phyloP scores from a whole-genome alignment of 2,113 vertebrate genomes.

The Sminthopsis crassicaudata region DNA sequence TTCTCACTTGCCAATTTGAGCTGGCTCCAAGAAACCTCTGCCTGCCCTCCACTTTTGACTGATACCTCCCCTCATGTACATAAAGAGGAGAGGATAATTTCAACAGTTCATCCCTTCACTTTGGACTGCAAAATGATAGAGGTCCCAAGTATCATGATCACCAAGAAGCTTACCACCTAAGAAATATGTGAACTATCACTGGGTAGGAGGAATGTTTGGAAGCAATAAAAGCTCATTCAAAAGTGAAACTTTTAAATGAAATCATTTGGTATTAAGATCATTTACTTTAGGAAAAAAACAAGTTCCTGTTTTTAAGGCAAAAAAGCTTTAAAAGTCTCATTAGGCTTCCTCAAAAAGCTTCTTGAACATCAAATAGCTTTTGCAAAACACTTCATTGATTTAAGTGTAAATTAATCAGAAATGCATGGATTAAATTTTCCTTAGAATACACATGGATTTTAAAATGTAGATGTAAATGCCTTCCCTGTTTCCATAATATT shows the following conservation, averaged over 20 bases:
- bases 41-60: not conserved
- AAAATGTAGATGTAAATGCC: conserved; percentile 50
- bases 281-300: not conserved
- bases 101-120: not conserved
- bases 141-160: not conserved
- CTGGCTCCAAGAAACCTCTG: not conserved
- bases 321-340: conserved; percentile 67
- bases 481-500: conserved; percentile 55
- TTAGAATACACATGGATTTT: conserved; percentile 61
- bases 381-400: conserved; percentile 75
- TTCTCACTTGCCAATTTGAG: not conserved
- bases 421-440: conserved; percentile 55
- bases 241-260: conserved; percentile 49
- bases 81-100: not conserved
- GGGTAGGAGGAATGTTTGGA: not conserved
- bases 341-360: conserved; percentile 57
- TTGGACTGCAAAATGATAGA: not conserved
- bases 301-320: conserved; percentile 63
- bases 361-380: conserved; percentile 72
- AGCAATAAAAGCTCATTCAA: conserved; percentile 19
- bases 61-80: not conserved
- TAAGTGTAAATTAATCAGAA: conserved; percentile 76
- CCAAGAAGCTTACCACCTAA: not conserved
- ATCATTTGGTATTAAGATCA: conserved; percentile 46
- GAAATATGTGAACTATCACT: not conserved